Percentiles rank a stretch among this genome's conserved stretches.
These are phyloP conservation scores for Nettapus auritus DNA, from an alignment of 2,113 vertebrate genomes.

Conservation along the genomic window DNA sequence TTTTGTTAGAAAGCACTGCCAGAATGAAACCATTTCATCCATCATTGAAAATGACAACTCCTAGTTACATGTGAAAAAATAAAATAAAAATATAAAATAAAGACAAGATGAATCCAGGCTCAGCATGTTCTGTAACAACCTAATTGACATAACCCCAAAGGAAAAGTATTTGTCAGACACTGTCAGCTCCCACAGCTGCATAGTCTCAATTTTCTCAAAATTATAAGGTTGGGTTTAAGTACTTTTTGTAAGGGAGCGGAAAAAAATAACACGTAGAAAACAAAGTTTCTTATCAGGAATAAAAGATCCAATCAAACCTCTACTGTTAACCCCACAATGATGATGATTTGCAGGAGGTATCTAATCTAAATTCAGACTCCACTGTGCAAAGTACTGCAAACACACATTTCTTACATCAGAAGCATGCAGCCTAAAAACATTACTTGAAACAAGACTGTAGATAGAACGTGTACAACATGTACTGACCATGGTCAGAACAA, in stretches of 20 bases:
- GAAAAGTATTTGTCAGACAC: constrained; percentile 19
- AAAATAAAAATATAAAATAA: neutral
- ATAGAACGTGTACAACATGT: neutral
- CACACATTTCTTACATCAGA: neutral
- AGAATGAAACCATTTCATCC: neutral
- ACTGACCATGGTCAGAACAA: rapidly evolving
- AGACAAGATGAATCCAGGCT: neutral
- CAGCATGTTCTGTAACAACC: constrained; percentile 3
- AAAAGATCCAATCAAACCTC: neutral
- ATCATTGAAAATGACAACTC: neutral
- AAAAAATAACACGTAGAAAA: neutral
- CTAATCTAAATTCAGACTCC: neutral
- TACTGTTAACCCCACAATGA: neutral
- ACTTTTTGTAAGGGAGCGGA: neutral
- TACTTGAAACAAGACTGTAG: rapidly evolving
- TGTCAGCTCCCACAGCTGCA: constrained; percentile 19
- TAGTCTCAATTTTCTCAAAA: constrained; percentile 12
- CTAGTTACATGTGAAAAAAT: neutral
- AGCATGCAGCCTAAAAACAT: neutral
- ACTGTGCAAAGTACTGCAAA: neutral
- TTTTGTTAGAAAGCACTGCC: neutral
- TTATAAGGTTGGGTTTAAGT: neutral
- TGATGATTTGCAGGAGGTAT: neutral
- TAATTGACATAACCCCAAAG: neutral
- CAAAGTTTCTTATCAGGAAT: neutral